Evolutionary conservation across 2,888 invertebrate genomes (phyloP), one percentile per base, ranked within the genome.

Genomic region (Athalia circularis): DNA sequence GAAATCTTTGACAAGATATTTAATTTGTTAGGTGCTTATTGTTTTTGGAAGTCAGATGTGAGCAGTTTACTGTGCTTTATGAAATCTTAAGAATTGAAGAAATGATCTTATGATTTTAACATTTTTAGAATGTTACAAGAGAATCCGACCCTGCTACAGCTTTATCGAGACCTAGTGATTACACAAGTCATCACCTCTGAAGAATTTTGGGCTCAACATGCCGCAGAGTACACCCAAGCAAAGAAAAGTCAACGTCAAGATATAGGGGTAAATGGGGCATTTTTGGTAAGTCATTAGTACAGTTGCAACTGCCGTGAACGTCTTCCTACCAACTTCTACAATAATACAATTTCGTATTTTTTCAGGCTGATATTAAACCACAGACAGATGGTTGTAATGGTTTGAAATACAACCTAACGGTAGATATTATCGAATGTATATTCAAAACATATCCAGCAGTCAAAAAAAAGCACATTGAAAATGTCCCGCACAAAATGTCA

Each of bases 371-470:
- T 86, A 98, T 99, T 77, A 98, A 98, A 91, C 98, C 99, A 0
- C 97, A 98, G 91, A 97, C 97, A 0, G 99, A 99, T 89, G 99
- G 98, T 47, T 97, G 97, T 87, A 99, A 98, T 90, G 98, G 98
- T 70, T 93, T 99, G 54, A 98, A 97, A 90, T 98, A 99, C 90
- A 99, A 99, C 91, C 94, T 99, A 74, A 99, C 98, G 4, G 94
- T 96, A 77, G 99, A 99, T 90, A 96, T 99, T 77, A 99, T 99
- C 89, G 97, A 98, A 87, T 97, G 98, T 85, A 98, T 99, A 92
- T 99, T 99, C 91, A 97, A 98, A 92, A 99, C 99, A 80, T 99
- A 99, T 92, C 99, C 99, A 29, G 98, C 98, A 83, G 99, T 99
- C 0, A 96, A 97, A 88, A 96, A 96, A 92, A 99, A 99, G 93